Percentiles rank a stretch among this genome's conserved stretches.
Evolutionary conservation across 2,888 invertebrate genomes (phyloP).

Genomic region (Drepana falcataria): DNA sequence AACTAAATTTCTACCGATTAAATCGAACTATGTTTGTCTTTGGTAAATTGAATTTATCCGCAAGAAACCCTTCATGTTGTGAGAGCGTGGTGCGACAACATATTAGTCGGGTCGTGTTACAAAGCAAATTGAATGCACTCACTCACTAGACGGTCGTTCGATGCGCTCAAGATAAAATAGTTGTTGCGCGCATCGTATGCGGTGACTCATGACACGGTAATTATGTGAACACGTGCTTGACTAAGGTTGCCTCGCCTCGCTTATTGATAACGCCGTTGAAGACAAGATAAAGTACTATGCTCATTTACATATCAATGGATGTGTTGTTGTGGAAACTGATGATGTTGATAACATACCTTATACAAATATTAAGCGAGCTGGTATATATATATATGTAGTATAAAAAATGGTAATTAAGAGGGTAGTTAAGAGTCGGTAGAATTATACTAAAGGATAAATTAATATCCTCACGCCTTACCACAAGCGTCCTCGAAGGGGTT

Average conservation of each 20-base stretch:
- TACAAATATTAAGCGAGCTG: too few relatives aligned
- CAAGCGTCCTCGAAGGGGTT: too few relatives aligned
- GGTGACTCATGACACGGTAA: constrained; percentile 49
- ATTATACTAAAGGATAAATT: too few relatives aligned
- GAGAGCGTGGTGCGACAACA: background rate
- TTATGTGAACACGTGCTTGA: constrained; percentile 53
- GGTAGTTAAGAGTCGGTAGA: too few relatives aligned
- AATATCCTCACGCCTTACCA: too few relatives aligned
- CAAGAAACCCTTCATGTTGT: background rate
- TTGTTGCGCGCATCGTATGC: constrained; percentile 35
- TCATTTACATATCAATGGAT: constrained; percentile 17
- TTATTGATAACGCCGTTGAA: constrained; percentile 44
- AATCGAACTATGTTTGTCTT: background rate
- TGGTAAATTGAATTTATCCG: background rate
- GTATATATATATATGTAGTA: too few relatives aligned
- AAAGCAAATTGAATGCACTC: constrained; percentile 1
- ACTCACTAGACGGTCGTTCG: background rate
- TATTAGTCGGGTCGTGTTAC: background rate
- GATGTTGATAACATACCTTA: background rate
- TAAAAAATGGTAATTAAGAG: too few relatives aligned
- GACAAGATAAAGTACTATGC: constrained; percentile 30
- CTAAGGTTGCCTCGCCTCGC: constrained; percentile 29
- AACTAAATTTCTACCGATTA: background rate
- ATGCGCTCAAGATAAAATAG: constrained; percentile 31
- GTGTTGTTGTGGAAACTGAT: constrained; percentile 12